phyloP scores from a whole-genome alignment of 2,113 vertebrate species.

The Climacteris rufus region DNA sequence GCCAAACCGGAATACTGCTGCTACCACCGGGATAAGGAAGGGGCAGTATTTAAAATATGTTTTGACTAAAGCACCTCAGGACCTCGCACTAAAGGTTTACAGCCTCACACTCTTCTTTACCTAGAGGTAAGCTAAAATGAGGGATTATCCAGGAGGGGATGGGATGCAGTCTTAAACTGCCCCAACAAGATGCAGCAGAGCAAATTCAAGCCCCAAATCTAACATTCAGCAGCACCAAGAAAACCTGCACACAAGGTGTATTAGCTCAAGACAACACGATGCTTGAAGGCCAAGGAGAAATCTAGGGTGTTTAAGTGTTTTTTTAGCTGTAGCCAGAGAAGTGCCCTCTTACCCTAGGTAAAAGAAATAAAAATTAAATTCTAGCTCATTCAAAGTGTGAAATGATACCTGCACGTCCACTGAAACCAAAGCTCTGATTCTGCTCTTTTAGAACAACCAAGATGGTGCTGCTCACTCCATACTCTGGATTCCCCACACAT shows the following conservation, averaged over 20 bases:
- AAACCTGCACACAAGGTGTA: not conserved
- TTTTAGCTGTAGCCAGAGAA: not conserved
- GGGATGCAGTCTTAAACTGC: not conserved
- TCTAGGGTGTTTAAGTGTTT: not conserved
- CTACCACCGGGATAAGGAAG: not conserved
- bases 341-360: not conserved
- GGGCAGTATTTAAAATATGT: not conserved
- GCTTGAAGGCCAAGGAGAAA: not conserved
- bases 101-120: not conserved
- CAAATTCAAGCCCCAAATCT: not conserved
- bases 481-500: not conserved
- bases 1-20: not conserved
- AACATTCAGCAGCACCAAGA: fast-evolving
- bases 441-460: not conserved
- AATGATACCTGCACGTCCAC: not conserved
- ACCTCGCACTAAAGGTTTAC: not conserved
- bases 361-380: not conserved
- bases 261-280: fast-evolving
- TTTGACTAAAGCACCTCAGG: not conserved
- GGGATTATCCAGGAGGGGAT: not conserved
- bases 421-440: not conserved
- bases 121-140: not conserved
- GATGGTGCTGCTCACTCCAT: not conserved
- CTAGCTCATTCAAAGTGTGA: not conserved
- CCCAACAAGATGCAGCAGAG: not conserved